These are phyloP conservation scores for Cherax destructor DNA, from an alignment of 1,140 invertebrate genomes.

Conservation along the genomic window DNA sequence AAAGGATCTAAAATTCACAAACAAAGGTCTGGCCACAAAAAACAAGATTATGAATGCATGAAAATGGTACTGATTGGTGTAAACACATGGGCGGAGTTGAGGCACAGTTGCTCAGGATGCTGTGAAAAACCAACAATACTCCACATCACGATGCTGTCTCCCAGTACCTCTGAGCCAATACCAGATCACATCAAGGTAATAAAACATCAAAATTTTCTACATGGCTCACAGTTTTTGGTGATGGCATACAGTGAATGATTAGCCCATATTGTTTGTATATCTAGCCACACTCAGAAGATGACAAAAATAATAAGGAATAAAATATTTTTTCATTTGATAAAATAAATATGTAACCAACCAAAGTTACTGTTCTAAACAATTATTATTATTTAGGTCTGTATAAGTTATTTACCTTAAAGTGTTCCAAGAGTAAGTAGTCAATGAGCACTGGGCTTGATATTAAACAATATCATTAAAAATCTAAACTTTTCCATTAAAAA, in stretches of 20 bases:
- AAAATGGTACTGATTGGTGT: slow-evolving; percentile 40
- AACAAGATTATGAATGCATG: slow-evolving; percentile 23
- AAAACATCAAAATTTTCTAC: neutral
- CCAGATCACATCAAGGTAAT: neutral
- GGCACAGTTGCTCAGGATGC: slow-evolving; percentile 58
- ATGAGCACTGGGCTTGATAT: too few relatives aligned
- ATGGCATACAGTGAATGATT: slow-evolving; percentile 26
- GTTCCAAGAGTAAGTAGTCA: neutral
- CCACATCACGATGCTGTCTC: slow-evolving; percentile 2
- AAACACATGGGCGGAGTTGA: slow-evolving; percentile 47
- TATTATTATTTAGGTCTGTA: neutral
- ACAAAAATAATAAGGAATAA: neutral
- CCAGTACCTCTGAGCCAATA: slow-evolving; percentile 14
- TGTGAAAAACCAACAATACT: slow-evolving; percentile 12
- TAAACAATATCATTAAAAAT: too few relatives aligned
- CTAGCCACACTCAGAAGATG: slow-evolving; percentile 50
- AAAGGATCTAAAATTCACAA: slow-evolving; percentile 48
- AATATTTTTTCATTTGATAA: neutral
- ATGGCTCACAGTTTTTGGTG: slow-evolving; percentile 2
- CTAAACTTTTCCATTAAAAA: neutral
- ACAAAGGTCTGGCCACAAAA: slow-evolving; percentile 51
- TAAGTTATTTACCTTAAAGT: neutral
- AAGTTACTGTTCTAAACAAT: neutral
- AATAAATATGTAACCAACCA: neutral
- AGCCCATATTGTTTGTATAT: slow-evolving; percentile 8